Conservation (phyloP, 2,113 vertebrate genomes). For the Marcusenius ussheri region DNA sequence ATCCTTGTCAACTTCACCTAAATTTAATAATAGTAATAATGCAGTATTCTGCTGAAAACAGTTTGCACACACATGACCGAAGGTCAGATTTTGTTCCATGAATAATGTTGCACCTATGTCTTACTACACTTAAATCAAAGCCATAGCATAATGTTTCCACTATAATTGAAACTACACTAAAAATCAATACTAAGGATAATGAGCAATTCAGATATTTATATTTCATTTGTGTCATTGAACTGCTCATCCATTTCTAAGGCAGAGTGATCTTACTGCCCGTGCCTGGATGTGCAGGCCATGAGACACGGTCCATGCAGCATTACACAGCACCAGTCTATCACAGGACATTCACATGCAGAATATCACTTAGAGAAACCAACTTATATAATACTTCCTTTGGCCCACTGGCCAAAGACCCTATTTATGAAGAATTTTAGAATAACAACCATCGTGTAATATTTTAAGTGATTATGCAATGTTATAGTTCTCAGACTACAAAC, state of each 20-base stretch:
- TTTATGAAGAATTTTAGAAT: background rate
- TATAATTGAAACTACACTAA: background rate
- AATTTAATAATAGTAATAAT: conserved; percentile 58
- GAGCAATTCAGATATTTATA: background rate
- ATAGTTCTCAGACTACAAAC: conserved; percentile 4
- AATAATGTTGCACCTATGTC: background rate
- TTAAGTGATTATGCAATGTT: background rate
- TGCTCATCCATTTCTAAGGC: background rate
- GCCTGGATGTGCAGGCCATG: too few relatives aligned
- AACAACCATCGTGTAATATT: conserved; percentile 1
- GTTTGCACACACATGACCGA: background rate
- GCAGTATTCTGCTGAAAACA: background rate
- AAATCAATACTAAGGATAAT: background rate
- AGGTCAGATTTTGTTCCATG: background rate
- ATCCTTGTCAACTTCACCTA: conserved; percentile 70
- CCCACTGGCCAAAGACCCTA: background rate
- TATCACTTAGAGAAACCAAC: background rate
- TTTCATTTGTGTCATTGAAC: background rate
- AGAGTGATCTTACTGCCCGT: background rate
- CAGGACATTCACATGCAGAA: background rate
- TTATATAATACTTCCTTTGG: background rate
- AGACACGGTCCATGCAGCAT: background rate
- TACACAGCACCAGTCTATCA: background rate
- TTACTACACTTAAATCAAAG: background rate
- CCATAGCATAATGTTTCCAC: background rate